Evolutionary conservation across 1,140 invertebrate species (phyloP), one percentile per base, ranked within the genome.

Genomic region (Drosophila ogumai): DNA sequence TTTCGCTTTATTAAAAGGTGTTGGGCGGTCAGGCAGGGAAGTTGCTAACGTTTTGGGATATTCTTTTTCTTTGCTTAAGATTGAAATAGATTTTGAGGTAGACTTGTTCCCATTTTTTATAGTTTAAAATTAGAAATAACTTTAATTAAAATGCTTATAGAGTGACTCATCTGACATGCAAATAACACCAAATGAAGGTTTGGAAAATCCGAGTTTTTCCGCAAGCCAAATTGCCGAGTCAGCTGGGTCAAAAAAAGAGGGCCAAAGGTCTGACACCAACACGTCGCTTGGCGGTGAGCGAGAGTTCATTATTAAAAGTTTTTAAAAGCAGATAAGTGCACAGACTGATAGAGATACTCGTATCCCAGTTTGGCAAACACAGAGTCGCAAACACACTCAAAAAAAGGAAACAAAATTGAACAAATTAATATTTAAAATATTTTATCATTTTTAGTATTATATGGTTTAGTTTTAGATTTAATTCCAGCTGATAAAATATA

Each of bases 271-370:
- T 60, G 40, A 78, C 49, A 64, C 55, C 69, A 78, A 82, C 79
- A 90, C 86, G 81, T 90, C 75, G 61, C 59, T 52, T 50, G 58
- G 86, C 75, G 86, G 86, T 86, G 52, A 74, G 76, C 87, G 69
- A 40, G 81, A 91, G 88, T 91, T 91, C 88, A 91, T 91, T 91
- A 91, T 91, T 90, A 91, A 91, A 91, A 91, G 73, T 91, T 91
- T 82, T 91, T 88, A 91, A 90, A 81, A 90, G 85, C 86, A 91
- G 90, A 91, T 91, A 91, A 91, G 90, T 91, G 91, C 86, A 91
- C 81, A 91, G 84, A 87, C 85, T 91, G 90, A 91, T 81, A 88
- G 79, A 81, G 82, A 91, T 90, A 64, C 76, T 68, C 57, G 63
- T 67, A 69, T 69, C 66, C 66, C n/a, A 55, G 66, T 43, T 67